Evolutionary conservation across 2,888 invertebrate genomes (phyloP).

Genomic region (Rhaphigaster nebulosa): DNA sequence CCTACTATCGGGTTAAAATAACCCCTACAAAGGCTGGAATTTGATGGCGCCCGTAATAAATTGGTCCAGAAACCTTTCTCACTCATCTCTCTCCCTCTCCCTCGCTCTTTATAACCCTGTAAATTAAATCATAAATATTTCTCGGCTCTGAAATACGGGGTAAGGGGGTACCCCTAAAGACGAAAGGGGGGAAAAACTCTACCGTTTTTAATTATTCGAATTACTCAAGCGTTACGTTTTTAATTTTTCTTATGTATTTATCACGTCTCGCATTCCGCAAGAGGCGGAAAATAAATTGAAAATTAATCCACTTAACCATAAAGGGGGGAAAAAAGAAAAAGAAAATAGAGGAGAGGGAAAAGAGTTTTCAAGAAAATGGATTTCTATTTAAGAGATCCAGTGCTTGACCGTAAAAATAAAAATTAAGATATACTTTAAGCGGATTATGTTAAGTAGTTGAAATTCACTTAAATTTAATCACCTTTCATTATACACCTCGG

Average conservation of each 20-base stretch:
- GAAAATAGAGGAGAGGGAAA: background rate
- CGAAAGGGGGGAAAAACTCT: background rate
- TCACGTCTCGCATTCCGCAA: conserved; percentile 44
- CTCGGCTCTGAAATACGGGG: background rate
- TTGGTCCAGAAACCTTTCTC: background rate
- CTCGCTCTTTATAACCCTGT: conserved; percentile 6
- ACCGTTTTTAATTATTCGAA: conserved; percentile 36
- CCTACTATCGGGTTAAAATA: conserved; percentile 18
- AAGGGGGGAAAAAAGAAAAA: background rate
- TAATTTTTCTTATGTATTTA: conserved; percentile 49
- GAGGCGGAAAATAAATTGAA: conserved; percentile 43
- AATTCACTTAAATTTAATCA: background rate
- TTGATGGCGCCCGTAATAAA: background rate
- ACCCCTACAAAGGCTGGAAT: background rate
- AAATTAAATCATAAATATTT: conserved; percentile 45
- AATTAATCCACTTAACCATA: conserved; percentile 46
- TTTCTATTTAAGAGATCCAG: background rate
- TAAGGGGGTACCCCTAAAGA: background rate
- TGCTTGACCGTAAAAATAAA: background rate
- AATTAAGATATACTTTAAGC: conserved; percentile 4
- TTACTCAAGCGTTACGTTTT: conserved; percentile 45
- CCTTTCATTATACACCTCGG: background rate
- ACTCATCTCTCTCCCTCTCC: background rate
- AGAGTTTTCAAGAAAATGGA: background rate
- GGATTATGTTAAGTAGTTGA: background rate